Evolutionary conservation across 1,140 invertebrate species (phyloP), one percentile per base, ranked within the genome.

Genomic region (Carcinoscorpius rotundicauda): DNA sequence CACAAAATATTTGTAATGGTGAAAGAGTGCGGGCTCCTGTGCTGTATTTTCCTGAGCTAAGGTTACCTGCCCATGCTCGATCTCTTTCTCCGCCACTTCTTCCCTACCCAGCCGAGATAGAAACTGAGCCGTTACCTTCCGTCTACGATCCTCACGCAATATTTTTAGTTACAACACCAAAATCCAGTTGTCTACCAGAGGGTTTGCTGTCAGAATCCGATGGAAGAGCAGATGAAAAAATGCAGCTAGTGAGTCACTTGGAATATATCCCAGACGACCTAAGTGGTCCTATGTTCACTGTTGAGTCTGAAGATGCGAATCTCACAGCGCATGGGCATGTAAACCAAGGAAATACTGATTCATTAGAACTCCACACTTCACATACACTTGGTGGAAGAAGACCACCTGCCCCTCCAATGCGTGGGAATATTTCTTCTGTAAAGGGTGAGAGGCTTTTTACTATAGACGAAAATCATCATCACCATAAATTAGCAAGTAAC

Each of bases 401-500:
- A 29, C 29, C 64, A 8, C 64, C 65, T 4, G 64, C 65, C 5
- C 64, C 67, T 4, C 50, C 61, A 9, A 61, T 65, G 3, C 51
- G 65, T 5, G 68, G 66, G 51, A 69, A 69, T 49, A 67, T 69
- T 49, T 61, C 68, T 6, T 65, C 68, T 6, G 65, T 69, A 9
- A 65, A 69, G 48, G 68, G 66, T n/a, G 68, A 68, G 6, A 65
- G 66, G 55, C 66, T 63, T 11, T 68, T 60, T 57, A 68, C 66
- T 5, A 68, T 68, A 49, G 66, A 68, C 11, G 66, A 63, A 8
- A 63, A 62, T 51, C 53, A 63, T 51, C 63, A 67, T 50, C 52
- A 63, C 29, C 29, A 29, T 29, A 29, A 29, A 29, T 29, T 29
- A 29, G 29, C 29, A 2, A 29, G 29, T 29, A 29, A 29, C 29